Percentiles rank a stretch among this genome's conserved stretches.
These are phyloP conservation scores for Falco berigora DNA, from an alignment of 2,797 vertebrate species.

Conservation along the genomic window DNA sequence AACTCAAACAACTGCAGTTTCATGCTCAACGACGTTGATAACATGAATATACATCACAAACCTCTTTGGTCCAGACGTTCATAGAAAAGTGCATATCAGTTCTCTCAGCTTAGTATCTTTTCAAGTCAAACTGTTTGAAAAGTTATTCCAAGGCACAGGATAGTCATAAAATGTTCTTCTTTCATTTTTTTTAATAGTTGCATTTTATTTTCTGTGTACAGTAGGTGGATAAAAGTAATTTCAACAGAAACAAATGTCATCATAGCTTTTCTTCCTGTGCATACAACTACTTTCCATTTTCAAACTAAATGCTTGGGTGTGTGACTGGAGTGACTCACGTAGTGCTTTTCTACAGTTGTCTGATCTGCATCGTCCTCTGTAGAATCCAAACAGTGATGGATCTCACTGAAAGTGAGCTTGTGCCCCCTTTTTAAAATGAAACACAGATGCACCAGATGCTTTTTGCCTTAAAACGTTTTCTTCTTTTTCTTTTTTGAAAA, in stretches of 20 bases:
- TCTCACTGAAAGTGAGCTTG: constrained; percentile 18
- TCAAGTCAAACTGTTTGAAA: neutral
- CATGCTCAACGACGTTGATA: neutral
- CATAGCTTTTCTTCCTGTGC: neutral
- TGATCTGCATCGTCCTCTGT: neutral
- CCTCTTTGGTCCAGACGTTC: neutral
- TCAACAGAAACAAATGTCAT: neutral
- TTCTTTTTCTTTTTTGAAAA: constrained; percentile 75
- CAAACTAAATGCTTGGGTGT: neutral
- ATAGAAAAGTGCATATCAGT: neutral
- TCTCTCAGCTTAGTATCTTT: neutral
- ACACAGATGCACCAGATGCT: constrained; percentile 32
- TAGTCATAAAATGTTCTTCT: neutral
- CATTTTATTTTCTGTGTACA: neutral
- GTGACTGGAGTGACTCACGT: constrained; percentile 31
- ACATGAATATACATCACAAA: neutral
- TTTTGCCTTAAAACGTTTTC: constrained; percentile 67
- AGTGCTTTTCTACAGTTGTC: neutral
- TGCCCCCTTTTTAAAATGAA: constrained; percentile 41
- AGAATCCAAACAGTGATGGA: neutral
- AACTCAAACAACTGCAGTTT: neutral
- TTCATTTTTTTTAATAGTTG: neutral
- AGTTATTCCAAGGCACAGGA: neutral
- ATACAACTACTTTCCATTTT: neutral
- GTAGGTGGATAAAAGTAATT: neutral